Conservation (phyloP, 2,888 invertebrate species). For the Platerodrilus igneus region DNA sequence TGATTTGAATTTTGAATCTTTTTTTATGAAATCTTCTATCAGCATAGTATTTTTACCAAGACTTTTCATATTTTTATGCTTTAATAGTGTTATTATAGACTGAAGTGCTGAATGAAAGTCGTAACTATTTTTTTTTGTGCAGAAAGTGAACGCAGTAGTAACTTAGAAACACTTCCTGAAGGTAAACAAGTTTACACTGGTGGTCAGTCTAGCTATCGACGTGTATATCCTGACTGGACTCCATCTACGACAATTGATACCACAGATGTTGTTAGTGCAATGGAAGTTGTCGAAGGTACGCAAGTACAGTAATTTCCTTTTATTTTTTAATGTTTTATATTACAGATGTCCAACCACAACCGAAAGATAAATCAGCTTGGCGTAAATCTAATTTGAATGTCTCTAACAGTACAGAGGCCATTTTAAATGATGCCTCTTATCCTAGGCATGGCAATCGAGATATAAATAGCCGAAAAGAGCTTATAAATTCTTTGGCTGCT, state of each 20-base stretch:
- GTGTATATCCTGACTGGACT: slow-evolving; percentile 74
- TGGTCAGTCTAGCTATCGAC: slow-evolving; percentile 52
- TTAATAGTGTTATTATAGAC: no score
- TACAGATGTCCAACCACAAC: slow-evolving; percentile 44
- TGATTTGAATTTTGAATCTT: no score
- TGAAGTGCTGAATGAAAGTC: no score
- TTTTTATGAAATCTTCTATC: no score
- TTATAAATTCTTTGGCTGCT: slow-evolving; percentile 55
- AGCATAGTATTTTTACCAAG: no score
- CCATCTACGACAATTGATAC: slow-evolving; percentile 74
- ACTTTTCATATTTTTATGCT: no score
- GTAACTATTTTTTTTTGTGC: no score
- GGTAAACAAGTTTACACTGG: slow-evolving; percentile 55
- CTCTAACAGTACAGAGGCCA: slow-evolving; percentile 60
- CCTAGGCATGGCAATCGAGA: slow-evolving; percentile 53
- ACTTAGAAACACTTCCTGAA: slow-evolving; percentile 72
- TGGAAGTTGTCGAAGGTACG: slow-evolving; percentile 82
- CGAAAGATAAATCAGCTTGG: slow-evolving; percentile 74
- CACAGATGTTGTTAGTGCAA: slow-evolving; percentile 76
- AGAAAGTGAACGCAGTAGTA: slow-evolving; percentile 75
- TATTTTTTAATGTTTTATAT: slow-evolving; percentile 13
- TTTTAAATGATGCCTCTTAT: slow-evolving; percentile 57
- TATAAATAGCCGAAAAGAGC: slow-evolving; percentile 49
- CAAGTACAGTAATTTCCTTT: not conserved
- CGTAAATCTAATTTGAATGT: slow-evolving; percentile 66